These are phyloP conservation scores for Xiphophorus maculatus DNA, from an alignment of 2,113 vertebrate genomes.

Conservation along the genomic window DNA sequence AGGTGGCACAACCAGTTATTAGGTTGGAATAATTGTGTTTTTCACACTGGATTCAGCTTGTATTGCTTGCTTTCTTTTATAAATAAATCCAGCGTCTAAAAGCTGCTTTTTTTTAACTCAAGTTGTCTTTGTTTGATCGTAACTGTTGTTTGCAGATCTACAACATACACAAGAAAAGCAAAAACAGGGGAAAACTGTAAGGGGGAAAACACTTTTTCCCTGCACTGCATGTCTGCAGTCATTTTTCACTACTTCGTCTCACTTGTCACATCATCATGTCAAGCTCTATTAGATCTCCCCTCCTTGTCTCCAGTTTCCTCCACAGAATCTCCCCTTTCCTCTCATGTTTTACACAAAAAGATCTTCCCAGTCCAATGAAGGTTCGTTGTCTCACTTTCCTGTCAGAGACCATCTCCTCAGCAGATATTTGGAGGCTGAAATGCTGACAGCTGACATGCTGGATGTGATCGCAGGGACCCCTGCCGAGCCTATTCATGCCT, in stretches of 20 bases:
- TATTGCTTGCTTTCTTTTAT: too few species aligned
- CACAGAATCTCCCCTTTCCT: neutral
- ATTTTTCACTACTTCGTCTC: constrained; percentile 3
- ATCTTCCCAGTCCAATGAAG: neutral
- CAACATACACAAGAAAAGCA: too few species aligned
- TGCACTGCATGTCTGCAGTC: neutral
- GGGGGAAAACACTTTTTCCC: too few species aligned
- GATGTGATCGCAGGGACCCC: constrained; percentile 13
- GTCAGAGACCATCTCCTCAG: constrained; percentile 21
- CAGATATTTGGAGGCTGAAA: neutral
- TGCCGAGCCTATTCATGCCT: neutral
- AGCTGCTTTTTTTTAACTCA: too few species aligned
- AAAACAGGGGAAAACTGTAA: too few species aligned
- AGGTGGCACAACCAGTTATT: too few species aligned
- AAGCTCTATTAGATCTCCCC: neutral
- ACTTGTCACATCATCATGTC: constrained; percentile 6
- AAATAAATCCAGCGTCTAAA: too few species aligned
- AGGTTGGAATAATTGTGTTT: too few species aligned
- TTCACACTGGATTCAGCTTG: too few species aligned
- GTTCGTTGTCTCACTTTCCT: constrained; percentile 1
- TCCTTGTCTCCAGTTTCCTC: neutral
- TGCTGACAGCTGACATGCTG: constrained; percentile 26
- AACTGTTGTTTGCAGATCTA: too few species aligned
- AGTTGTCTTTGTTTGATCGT: too few species aligned
- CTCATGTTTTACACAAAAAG: neutral